Evolutionary conservation across 1,140 invertebrate species (phyloP).

Genomic region (Dendrolimus kikuchii): DNA sequence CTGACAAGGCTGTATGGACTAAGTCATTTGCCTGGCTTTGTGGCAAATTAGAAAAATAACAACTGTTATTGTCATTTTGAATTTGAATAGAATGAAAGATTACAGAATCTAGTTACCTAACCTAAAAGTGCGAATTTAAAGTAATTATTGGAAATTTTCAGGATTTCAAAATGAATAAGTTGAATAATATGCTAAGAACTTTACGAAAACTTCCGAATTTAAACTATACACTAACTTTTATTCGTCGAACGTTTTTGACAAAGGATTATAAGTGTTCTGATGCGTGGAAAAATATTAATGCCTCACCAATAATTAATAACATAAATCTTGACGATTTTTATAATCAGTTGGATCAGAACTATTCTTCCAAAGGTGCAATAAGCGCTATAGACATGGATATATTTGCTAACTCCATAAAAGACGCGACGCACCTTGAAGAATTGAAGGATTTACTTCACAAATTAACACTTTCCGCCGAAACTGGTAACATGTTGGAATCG

Average conservation of each 20-base stretch:
- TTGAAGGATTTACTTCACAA: slow-evolving; percentile 79
- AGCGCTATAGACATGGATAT: slow-evolving; percentile 84
- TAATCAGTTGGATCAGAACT: slow-evolving; percentile 75
- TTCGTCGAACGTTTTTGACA: slow-evolving; percentile 65
- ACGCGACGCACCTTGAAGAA: slow-evolving; percentile 75
- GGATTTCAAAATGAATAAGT: slow-evolving; percentile 1
- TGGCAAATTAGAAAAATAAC: too few species aligned
- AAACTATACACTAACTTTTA: background rate
- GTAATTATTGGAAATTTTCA: background rate
- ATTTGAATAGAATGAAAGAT: too few species aligned
- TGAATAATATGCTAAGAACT: slow-evolving; percentile 10
- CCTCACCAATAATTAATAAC: slow-evolving; percentile 76
- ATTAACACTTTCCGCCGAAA: slow-evolving; percentile 79
- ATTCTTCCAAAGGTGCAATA: slow-evolving; percentile 69
- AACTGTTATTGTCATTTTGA: too few species aligned
- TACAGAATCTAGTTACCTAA: too few species aligned
- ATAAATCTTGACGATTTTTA: slow-evolving; percentile 77
- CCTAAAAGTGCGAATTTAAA: background rate
- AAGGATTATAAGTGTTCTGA: slow-evolving; percentile 79
- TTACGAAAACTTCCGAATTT: slow-evolving; percentile 5
- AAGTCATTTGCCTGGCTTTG: too few species aligned
- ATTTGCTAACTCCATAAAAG: slow-evolving; percentile 76
- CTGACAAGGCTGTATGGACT: too few species aligned
- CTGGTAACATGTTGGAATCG: slow-evolving; percentile 81
- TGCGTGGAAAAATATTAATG: slow-evolving; percentile 76